Conservation (phyloP, 2,888 invertebrate genomes). For the Lepidocyrtinus sp. region DNA sequence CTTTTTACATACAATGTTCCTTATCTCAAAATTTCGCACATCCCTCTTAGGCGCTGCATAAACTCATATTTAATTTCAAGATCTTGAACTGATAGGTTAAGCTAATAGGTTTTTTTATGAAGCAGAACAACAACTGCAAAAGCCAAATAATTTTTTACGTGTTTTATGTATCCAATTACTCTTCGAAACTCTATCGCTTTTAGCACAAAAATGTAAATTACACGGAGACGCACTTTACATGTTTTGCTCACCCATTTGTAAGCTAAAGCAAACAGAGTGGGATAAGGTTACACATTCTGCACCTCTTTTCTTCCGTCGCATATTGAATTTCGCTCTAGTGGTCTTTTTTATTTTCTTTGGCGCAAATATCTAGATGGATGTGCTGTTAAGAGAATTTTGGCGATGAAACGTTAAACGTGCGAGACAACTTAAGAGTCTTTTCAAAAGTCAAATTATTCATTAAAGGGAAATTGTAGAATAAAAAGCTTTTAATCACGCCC, state of each 20-base stretch:
- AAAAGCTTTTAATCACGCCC: conserved; percentile 39
- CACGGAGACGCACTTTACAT: conserved; percentile 17
- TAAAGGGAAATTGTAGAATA: background rate
- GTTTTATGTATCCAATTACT: background rate
- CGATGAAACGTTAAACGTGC: conserved; percentile 15
- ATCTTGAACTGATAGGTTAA: background rate
- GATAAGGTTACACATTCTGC: conserved; percentile 33
- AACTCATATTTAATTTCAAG: background rate
- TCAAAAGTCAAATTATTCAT: conserved; percentile 25
- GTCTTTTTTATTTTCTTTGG: conserved; percentile 1
- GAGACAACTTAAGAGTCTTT: conserved; percentile 40
- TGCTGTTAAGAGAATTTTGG: too few relatives aligned
- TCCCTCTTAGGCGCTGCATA: background rate
- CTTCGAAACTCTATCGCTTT: conserved; percentile 26
- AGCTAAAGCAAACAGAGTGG: conserved; percentile 25
- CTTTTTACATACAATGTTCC: too few relatives aligned
- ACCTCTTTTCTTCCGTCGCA: background rate
- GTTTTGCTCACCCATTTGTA: background rate
- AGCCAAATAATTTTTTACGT: background rate
- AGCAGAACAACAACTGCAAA: background rate
- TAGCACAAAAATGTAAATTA: conserved; percentile 56
- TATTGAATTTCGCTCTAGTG: conserved; percentile 30
- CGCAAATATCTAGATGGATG: too few relatives aligned
- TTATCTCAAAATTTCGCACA: background rate
- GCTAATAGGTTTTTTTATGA: background rate